phyloP scores from a whole-genome alignment of 2,888 invertebrate species.

The Tipula unca region DNA sequence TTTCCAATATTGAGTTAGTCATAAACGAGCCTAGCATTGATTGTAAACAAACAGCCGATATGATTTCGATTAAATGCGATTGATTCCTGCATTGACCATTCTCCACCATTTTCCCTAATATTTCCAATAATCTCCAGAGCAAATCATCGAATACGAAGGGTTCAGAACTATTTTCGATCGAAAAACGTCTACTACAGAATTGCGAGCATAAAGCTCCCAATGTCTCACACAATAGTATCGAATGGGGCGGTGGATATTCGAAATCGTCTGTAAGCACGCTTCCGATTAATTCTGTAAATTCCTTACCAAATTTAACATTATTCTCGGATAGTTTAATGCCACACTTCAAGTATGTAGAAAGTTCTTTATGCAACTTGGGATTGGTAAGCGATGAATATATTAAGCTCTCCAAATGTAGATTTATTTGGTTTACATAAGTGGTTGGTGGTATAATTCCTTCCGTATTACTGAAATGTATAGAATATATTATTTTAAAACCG shows the following conservation, averaged over 20 bases:
- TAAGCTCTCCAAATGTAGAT: slow-evolving; percentile 39
- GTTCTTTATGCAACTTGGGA: slow-evolving; percentile 33
- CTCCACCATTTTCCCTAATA: slow-evolving; percentile 35
- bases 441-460: slow-evolving; percentile 29
- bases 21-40: slow-evolving; percentile 64
- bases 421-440: slow-evolving; percentile 35
- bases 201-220: slow-evolving; percentile 64
- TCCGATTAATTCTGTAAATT: slow-evolving; percentile 58
- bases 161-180: not conserved
- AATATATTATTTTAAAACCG: not conserved
- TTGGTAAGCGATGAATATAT: slow-evolving; percentile 37
- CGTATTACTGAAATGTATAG: slow-evolving; percentile 24
- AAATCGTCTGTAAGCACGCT: slow-evolving; percentile 37
- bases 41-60: slow-evolving; percentile 78
- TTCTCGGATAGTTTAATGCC: slow-evolving; percentile 63
- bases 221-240: slow-evolving; percentile 58
- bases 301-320: slow-evolving; percentile 51
- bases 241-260: slow-evolving; percentile 35
- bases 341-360: slow-evolving; percentile 46
- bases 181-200: slow-evolving; percentile 32
- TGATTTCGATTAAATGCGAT: slow-evolving; percentile 56
- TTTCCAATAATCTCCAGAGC: slow-evolving; percentile 36
- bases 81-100: slow-evolving; percentile 34
- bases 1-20: slow-evolving; percentile 49
- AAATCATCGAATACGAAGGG: slow-evolving; percentile 27